Base-by-base conservation (phyloP, 1,140 invertebrate species). In the Himalopsyche phryganea region DNA sequence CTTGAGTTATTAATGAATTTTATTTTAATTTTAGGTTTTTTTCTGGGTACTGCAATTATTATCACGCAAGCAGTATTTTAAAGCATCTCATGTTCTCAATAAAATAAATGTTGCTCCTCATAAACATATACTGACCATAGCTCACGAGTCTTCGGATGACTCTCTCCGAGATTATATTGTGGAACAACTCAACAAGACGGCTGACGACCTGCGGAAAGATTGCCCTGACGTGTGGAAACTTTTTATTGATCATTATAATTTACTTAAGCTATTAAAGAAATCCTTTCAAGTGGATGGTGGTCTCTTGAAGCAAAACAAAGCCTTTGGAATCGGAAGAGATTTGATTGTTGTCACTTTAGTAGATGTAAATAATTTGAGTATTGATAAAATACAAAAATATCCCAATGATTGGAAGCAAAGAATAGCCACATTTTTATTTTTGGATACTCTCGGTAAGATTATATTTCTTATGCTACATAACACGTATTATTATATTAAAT, bases 21-120 rank as follows among this genome's bases (percentile, higher is more conserved):
- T n/a, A n/a, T n/a, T n/a, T n/a, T 28, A 56, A 9, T 69, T 65
- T 19, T 71, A 86, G 78, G 83, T 85, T 5, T 77, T 80, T 64
- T 71, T 73, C 50, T 86, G 84, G 84, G 78, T 83, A 13, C 69
- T 76, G 1, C 81, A 85, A 65, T 68, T 86, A 19, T 63, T 86
- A 17, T 68, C 74, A n/a, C 74, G 83, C 55, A 80, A 78, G 64
- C 83, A 85, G 67, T 81, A 85, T 66, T 82, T 81, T 61, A 79
- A 81, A 73, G 83, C 82, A 20, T 76, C 82, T 10, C 84, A 84
- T 70, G 77, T 86, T 60, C 66, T 86, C 50, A 76, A 74, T 55
- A 85, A 85, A 71, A 78, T 82, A 18, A 75, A 76, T 58, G 72
- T 82, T 54, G 76, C 83, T 67, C 77, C 83, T 35, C 63, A 75